Evolutionary conservation across 2,113 vertebrate species (phyloP).

Genomic region (Crotophaga sulcirostris): DNA sequence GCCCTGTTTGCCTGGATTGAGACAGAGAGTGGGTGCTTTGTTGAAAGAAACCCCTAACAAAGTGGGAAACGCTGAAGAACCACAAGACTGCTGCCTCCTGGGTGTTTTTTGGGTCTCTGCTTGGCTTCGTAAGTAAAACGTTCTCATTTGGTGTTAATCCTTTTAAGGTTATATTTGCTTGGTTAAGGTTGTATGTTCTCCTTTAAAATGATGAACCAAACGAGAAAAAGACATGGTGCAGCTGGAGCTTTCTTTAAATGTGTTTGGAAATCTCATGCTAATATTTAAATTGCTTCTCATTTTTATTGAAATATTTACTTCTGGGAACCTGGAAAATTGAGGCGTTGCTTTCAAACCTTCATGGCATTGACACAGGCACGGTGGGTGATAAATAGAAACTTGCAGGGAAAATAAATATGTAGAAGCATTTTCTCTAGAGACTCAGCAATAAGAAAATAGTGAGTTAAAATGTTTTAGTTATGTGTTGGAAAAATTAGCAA

Average conservation of each 20-base stretch:
- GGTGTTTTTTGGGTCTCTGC: fast-evolving
- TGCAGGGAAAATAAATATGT: slow-evolving; percentile 5
- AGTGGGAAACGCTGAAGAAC: not conserved
- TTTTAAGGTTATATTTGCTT: not conserved
- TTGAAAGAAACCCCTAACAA: not conserved
- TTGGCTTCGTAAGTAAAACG: not conserved
- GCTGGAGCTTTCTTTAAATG: not conserved
- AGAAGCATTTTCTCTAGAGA: slow-evolving; percentile 30
- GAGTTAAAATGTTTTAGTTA: slow-evolving; percentile 53
- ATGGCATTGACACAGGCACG: not conserved
- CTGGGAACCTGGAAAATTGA: not conserved
- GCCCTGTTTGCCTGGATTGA: not conserved
- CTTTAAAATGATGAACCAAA: not conserved
- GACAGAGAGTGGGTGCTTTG: fast-evolving
- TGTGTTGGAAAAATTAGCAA: slow-evolving; percentile 53
- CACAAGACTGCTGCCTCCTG: fast-evolving
- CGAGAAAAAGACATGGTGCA: not conserved
- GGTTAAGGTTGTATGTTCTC: not conserved
- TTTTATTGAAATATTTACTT: slow-evolving; percentile 10
- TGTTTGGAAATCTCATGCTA: not conserved
- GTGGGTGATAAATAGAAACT: slow-evolving; percentile 3
- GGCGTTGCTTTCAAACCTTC: not conserved
- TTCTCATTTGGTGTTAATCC: not conserved
- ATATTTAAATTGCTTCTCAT: slow-evolving; percentile 1
- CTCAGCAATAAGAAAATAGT: not conserved